Evolutionary conservation across 1,140 invertebrate genomes (phyloP).

Genomic region (Pachypeltis micranthus): DNA sequence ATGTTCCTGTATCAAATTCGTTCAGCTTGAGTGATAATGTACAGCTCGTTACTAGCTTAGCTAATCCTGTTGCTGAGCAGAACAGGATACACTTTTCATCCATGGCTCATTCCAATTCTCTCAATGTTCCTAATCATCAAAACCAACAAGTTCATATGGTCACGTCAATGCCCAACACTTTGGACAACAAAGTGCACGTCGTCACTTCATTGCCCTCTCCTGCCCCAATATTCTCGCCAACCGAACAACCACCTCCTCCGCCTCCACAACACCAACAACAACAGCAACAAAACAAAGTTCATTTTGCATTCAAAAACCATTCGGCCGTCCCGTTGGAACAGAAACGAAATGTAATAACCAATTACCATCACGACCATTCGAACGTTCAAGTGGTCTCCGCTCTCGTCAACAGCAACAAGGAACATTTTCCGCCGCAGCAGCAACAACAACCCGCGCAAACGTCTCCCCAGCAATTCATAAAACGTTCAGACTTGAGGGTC

Average conservation of each 20-base stretch:
- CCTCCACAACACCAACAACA: slow-evolving; percentile 17
- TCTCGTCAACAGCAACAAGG: slow-evolving; percentile 12
- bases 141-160: slow-evolving; percentile 15
- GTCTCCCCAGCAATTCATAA: slow-evolving; percentile 12
- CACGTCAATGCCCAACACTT: slow-evolving; percentile 9
- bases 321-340: not conserved
- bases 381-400: slow-evolving; percentile 13
- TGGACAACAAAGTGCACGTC: slow-evolving; percentile 2
- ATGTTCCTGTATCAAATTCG: slow-evolving; percentile 10
- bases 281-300: slow-evolving; percentile 15
- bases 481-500: slow-evolving; percentile 10
- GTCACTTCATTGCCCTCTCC: slow-evolving; percentile 1
- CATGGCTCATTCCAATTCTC: slow-evolving; percentile 6
- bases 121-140: slow-evolving; percentile 12
- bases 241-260: not conserved
- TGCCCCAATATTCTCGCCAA: not conserved
- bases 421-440: not conserved
- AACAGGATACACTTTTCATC: slow-evolving; percentile 17
- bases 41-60: not conserved
- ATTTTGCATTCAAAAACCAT: slow-evolving; percentile 7
- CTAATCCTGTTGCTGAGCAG: slow-evolving; percentile 14
- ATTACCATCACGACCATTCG: slow-evolving; percentile 10
- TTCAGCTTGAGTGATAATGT: slow-evolving; percentile 1
- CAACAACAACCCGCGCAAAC: slow-evolving; percentile 4
- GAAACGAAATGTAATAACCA: not conserved